These are phyloP conservation scores for Formica exsecta DNA, from an alignment of 1,140 invertebrate species.

Conservation along the genomic window DNA sequence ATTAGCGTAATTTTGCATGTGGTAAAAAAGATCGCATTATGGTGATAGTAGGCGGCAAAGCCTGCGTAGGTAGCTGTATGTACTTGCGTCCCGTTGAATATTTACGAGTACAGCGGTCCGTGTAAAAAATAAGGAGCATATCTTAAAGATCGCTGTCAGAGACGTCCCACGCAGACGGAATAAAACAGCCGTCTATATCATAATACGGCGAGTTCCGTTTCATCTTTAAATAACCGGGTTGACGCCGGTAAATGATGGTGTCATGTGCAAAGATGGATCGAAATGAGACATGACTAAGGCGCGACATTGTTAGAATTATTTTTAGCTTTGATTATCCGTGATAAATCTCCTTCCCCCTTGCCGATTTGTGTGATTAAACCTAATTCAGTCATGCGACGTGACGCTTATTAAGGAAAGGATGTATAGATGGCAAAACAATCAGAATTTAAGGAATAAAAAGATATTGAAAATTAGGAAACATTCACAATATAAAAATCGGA, in stretches of 20 bases:
- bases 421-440: background rate
- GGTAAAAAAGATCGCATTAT: conserved; percentile 31
- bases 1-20: conserved; percentile 52
- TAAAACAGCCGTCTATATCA: conserved; percentile 58
- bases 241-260: conserved; percentile 30
- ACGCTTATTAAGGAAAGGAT: no score
- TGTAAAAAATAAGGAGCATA: background rate
- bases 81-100: conserved; percentile 48
- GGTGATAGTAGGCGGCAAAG: conserved; percentile 22
- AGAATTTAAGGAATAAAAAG: background rate
- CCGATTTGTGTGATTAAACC: conserved; percentile 29
- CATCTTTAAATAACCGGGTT: conserved; percentile 18
- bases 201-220: conserved; percentile 35
- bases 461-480: background rate
- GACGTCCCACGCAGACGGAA: conserved; percentile 41
- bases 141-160: conserved; percentile 35
- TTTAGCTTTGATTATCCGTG: conserved; percentile 50
- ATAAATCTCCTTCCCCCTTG: conserved; percentile 1
- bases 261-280: conserved; percentile 57
- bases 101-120: conserved; percentile 39
- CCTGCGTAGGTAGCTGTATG: conserved; percentile 27
- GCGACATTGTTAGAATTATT: conserved; percentile 56
- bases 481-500: background rate
- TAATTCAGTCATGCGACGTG: background rate
- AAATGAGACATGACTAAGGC: conserved; percentile 52